A percentile compares a stretch with the other conserved stretches of the same genome.
Evolutionary conservation across 2,113 vertebrate genomes (phyloP).

Genomic region (Silurus glanis): DNA sequence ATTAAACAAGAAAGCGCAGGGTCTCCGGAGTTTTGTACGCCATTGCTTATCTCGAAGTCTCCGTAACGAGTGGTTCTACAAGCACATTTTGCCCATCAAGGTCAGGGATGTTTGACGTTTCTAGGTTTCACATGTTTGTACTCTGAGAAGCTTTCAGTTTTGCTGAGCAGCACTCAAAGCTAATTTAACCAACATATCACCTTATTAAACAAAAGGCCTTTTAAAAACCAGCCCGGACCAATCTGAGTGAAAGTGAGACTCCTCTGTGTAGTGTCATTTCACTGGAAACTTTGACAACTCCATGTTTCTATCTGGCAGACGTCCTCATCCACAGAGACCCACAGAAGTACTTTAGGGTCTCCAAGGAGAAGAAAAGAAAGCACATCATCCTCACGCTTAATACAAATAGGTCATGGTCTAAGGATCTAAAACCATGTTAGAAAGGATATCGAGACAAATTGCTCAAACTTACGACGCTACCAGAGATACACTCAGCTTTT

Average conservation of each 20-base stretch:
- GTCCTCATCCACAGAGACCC: not conserved
- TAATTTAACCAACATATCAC: not conserved
- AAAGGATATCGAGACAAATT: conserved; percentile 2
- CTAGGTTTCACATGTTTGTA: not conserved
- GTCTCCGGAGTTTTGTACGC: not conserved
- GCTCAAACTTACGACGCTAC: not conserved
- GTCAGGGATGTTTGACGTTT: not conserved
- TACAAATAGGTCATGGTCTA: conserved; percentile 12
- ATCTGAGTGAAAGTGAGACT: not conserved
- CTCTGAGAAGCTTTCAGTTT: not conserved
- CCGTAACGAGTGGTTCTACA: not conserved
- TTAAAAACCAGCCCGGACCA: not conserved
- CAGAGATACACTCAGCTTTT: not conserved
- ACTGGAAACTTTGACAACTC: not conserved
- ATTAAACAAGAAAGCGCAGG: not conserved
- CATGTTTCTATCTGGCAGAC: not conserved
- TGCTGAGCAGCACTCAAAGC: not conserved
- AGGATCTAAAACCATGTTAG: not conserved
- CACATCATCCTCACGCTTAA: not conserved
- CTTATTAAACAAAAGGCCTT: not conserved
- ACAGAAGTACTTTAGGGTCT: not conserved
- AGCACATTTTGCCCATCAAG: not conserved
- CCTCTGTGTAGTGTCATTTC: not conserved
- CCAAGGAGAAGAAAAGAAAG: not conserved
- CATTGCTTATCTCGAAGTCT: not conserved